Conservation (phyloP, 2,888 invertebrate species). For the Drosophila buzzatii region DNA sequence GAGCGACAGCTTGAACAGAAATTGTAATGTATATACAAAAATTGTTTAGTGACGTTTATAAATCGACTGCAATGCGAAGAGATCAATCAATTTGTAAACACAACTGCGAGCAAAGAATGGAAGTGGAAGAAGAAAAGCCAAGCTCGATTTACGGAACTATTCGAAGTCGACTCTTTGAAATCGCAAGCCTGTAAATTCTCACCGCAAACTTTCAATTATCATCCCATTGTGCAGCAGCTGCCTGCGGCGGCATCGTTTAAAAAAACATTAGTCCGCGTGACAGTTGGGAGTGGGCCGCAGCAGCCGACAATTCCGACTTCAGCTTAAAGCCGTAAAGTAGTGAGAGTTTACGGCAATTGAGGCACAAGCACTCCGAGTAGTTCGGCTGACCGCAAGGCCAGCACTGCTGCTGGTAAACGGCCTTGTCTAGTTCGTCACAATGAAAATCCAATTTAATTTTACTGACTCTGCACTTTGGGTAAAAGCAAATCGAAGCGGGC, state of each 20-base stretch:
- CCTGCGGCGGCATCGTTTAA: slow-evolving; percentile 64
- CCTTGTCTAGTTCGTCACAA: slow-evolving; percentile 75
- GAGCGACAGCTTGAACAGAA: slow-evolving; percentile 32
- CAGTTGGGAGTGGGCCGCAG: slow-evolving; percentile 32
- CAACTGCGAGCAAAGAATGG: neutral
- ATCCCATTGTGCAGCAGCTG: slow-evolving; percentile 47
- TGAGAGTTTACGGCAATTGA: slow-evolving; percentile 53
- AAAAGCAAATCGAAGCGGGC: slow-evolving; percentile 69
- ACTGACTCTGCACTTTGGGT: slow-evolving; percentile 79
- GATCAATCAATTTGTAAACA: slow-evolving; percentile 5
- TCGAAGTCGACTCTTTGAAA: neutral
- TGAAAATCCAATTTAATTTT: slow-evolving; percentile 80
- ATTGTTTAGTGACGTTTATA: slow-evolving; percentile 30
- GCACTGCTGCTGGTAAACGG: slow-evolving; percentile 39
- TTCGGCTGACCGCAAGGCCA: slow-evolving; percentile 55
- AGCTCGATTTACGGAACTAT: neutral
- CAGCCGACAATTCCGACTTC: slow-evolving; percentile 22
- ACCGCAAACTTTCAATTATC: slow-evolving; percentile 39
- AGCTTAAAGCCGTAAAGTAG: slow-evolving; percentile 57
- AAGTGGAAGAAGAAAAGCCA: neutral
- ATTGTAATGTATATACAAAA: slow-evolving; percentile 19
- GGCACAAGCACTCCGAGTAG: slow-evolving; percentile 21
- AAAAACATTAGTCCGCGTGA: slow-evolving; percentile 71
- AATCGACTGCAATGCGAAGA: slow-evolving; percentile 14
- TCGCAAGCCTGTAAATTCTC: slow-evolving; percentile 10